phyloP scores from a whole-genome alignment of 2,797 vertebrate species.

The Pelobates cultripes region DNA sequence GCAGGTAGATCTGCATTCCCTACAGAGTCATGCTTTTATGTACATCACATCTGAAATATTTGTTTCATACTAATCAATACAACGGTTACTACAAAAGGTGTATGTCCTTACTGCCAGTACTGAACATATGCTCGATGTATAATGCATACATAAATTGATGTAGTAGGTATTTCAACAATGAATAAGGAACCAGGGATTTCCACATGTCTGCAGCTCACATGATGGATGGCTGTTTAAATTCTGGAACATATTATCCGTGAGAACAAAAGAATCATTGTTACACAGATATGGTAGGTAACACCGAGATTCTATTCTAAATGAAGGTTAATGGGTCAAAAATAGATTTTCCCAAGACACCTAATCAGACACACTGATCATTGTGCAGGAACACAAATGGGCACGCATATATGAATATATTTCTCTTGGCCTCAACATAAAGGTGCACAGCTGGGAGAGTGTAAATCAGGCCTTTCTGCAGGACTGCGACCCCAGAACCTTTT shows the following conservation, averaged over 20 bases:
- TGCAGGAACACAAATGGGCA: conserved; percentile 50
- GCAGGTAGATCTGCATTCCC: no score
- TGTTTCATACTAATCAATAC: conserved; percentile 6
- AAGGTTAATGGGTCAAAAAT: conserved; percentile 56
- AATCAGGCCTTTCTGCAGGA: conserved; percentile 21
- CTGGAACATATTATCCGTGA: conserved; percentile 35
- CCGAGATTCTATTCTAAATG: conserved; percentile 50
- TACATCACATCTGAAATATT: not conserved
- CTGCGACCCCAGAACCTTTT: not conserved
- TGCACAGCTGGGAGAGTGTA: conserved; percentile 44
- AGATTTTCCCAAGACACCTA: conserved; percentile 53
- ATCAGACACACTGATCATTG: conserved; percentile 54
- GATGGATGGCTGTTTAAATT: conserved; percentile 52
- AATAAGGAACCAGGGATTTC: conserved; percentile 43
- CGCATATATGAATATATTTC: conserved; percentile 53
- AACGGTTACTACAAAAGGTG: not conserved
- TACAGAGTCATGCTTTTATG: no score
- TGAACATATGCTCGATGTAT: conserved; percentile 9
- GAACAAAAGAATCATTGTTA: conserved; percentile 52
- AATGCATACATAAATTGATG: conserved; percentile 34
- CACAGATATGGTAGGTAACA: conserved; percentile 43
- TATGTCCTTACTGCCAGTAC: conserved; percentile 7
- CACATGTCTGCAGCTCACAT: conserved; percentile 37
- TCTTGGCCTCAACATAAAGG: conserved; percentile 29
- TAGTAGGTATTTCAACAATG: conserved; percentile 43